Evolutionary conservation across 2,113 vertebrate genomes (phyloP).

Genomic region (Ophiodon elongatus): DNA sequence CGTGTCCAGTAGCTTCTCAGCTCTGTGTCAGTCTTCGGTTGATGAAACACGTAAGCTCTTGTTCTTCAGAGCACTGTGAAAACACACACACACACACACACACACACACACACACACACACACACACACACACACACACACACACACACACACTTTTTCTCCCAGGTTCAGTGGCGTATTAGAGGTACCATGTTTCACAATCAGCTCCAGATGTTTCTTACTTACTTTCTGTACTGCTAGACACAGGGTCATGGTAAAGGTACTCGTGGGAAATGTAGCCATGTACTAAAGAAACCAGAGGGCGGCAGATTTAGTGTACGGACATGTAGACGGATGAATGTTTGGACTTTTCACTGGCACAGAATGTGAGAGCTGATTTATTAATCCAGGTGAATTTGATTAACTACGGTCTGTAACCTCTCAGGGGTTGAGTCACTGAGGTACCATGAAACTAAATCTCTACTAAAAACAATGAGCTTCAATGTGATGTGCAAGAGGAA

Average conservation of each 20-base stretch:
- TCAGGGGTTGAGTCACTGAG: not conserved
- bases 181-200: constrained; percentile 36
- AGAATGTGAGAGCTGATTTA: constrained; percentile 26
- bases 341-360: constrained; percentile 13
- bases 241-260: constrained; percentile 18
- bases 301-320: constrained; percentile 9
- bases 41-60: constrained; percentile 56
- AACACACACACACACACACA: constrained; percentile 13
- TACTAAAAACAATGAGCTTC: constrained; percentile 10
- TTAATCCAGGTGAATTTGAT: constrained; percentile 25
- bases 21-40: constrained; percentile 26
- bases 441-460: constrained; percentile 24
- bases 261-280: constrained; percentile 59
- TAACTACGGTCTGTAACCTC: not conserved
- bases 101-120: constrained; percentile 8
- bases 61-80: constrained; percentile 37
- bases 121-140: not conserved
- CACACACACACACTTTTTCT: constrained; percentile 10
- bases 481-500: not conserved
- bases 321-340: not conserved
- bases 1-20: constrained; percentile 37
- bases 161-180: constrained; percentile 22
- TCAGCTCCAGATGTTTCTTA: constrained; percentile 72
- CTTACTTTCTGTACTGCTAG: not conserved
- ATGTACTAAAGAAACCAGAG: constrained; percentile 7